These are phyloP conservation scores for Drosophila sp. DNA, from an alignment of 1,140 invertebrate species.

Conservation along the genomic window DNA sequence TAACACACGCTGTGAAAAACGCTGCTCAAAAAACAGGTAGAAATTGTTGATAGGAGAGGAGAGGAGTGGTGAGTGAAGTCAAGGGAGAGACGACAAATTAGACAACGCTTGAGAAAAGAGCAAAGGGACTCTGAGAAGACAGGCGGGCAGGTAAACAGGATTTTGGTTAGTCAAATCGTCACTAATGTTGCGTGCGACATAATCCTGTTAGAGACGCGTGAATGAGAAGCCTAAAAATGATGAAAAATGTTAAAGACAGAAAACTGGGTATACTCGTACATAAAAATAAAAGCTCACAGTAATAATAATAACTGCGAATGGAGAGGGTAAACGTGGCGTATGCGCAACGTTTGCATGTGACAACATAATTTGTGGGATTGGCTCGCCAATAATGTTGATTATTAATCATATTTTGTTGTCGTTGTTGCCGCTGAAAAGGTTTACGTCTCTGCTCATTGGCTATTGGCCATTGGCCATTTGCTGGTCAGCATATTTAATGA, in stretches of 20 bases:
- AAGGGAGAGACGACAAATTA: slow-evolving; percentile 62
- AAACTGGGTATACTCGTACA: too few species aligned
- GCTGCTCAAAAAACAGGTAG: slow-evolving; percentile 51
- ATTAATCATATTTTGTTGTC: slow-evolving; percentile 55
- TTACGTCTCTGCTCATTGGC: slow-evolving; percentile 16
- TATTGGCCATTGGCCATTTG: slow-evolving; percentile 28
- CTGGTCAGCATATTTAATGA: slow-evolving; percentile 72
- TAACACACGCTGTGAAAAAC: slow-evolving; percentile 52
- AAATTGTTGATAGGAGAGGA: slow-evolving; percentile 18
- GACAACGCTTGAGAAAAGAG: slow-evolving; percentile 48
- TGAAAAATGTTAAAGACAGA: not conserved
- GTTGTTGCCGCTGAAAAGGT: slow-evolving; percentile 11
- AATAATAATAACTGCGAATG: not conserved
- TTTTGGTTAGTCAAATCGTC: slow-evolving; percentile 26
- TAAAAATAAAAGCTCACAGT: slow-evolving; percentile 2
- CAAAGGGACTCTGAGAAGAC: slow-evolving; percentile 4
- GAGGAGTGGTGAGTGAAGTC: not conserved
- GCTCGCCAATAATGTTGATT: slow-evolving; percentile 54
- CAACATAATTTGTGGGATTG: slow-evolving; percentile 80
- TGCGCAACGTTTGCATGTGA: slow-evolving; percentile 69
- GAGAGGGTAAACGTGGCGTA: slow-evolving; percentile 27
- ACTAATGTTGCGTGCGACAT: slow-evolving; percentile 79
- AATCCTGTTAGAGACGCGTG: slow-evolving; percentile 78
- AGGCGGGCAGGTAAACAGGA: slow-evolving; percentile 35
- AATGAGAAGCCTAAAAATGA: slow-evolving; percentile 51